Evolutionary conservation across 2,113 vertebrate genomes (phyloP).

Genomic region (Eupsittula cactorum): DNA sequence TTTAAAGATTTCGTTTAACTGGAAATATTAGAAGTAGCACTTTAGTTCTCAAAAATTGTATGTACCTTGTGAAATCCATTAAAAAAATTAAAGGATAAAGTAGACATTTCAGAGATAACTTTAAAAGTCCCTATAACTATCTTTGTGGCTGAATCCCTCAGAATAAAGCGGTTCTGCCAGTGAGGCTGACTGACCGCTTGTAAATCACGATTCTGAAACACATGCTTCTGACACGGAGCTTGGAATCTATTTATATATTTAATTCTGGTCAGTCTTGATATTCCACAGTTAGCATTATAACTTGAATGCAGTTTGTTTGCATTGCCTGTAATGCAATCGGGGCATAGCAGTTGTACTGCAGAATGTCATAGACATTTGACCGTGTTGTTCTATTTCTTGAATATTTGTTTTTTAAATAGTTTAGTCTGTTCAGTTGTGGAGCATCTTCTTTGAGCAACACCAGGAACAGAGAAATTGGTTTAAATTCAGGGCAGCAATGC

Average conservation of each 20-base stretch:
- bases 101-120: background rate
- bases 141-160: background rate
- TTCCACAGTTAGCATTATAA: background rate
- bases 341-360: background rate
- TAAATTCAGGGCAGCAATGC: background rate
- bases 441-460: background rate
- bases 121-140: background rate
- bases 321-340: background rate
- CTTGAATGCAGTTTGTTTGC: background rate
- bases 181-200: background rate
- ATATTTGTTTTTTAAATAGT: background rate
- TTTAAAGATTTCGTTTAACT: constrained; percentile 31
- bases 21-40: constrained; percentile 4
- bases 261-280: background rate
- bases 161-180: background rate
- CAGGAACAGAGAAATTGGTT: background rate
- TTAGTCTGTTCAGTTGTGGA: background rate
- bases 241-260: background rate
- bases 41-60: constrained; percentile 21
- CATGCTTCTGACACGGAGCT: background rate
- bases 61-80: background rate
- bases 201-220: background rate
- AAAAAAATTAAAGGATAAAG: background rate
- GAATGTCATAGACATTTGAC: background rate
- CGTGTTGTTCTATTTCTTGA: background rate